Evolutionary conservation across 2,113 vertebrate species (phyloP).

Genomic region (Mus spicilegus): DNA sequence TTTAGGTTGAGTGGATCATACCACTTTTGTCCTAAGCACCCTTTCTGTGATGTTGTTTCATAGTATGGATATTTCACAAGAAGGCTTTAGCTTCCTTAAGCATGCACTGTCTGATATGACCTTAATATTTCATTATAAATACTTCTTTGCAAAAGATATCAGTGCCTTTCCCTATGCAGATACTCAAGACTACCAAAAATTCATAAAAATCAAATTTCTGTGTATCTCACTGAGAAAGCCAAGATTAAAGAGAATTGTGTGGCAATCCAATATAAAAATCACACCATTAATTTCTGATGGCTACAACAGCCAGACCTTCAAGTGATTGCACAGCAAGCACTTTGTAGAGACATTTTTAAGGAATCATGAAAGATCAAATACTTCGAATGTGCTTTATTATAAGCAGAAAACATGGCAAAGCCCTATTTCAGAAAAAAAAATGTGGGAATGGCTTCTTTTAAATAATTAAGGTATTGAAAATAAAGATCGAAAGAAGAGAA

Average conservation of each 20-base stretch:
- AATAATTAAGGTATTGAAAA: slow-evolving; percentile 45
- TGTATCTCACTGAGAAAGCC: slow-evolving; percentile 24
- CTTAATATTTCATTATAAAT: slow-evolving; percentile 47
- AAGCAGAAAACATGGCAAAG: slow-evolving; percentile 49
- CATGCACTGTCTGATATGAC: neutral
- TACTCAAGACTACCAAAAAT: slow-evolving; percentile 48
- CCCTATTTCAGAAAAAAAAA: slow-evolving; percentile 40
- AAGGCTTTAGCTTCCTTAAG: slow-evolving; percentile 32
- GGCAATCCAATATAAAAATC: slow-evolving; percentile 51
- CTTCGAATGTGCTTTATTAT: slow-evolving; percentile 24
- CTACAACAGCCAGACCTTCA: slow-evolving; percentile 5
- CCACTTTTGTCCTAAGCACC: slow-evolving; percentile 55
- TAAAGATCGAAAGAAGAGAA: slow-evolving; percentile 57
- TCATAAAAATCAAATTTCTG: slow-evolving; percentile 44
- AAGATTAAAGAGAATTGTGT: slow-evolving; percentile 32
- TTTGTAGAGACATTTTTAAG: slow-evolving; percentile 43
- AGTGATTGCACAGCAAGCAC: slow-evolving; percentile 15
- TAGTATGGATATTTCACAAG: slow-evolving; percentile 19
- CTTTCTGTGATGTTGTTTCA: slow-evolving; percentile 29
- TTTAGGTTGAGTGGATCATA: slow-evolving; percentile 45
- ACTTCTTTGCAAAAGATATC: slow-evolving; percentile 54
- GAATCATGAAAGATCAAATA: slow-evolving; percentile 41
- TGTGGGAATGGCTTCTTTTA: neutral
- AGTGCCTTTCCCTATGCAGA: slow-evolving; percentile 11
- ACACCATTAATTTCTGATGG: slow-evolving; percentile 7